Conservation (phyloP, 2,797 vertebrate species). For the Fistularia commersonii region DNA sequence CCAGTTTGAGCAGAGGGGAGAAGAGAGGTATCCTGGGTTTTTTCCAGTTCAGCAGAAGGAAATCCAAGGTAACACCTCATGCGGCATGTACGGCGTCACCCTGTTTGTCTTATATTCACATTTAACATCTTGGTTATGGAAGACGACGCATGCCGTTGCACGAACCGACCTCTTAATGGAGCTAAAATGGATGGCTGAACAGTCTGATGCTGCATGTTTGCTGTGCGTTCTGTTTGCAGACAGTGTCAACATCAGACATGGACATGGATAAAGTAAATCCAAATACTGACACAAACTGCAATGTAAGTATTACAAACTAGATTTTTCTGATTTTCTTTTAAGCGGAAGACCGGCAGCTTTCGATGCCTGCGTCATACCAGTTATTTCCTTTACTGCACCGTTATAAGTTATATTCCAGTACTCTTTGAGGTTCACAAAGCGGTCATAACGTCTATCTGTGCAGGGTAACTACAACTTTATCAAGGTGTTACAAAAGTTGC, state of each 20-base stretch:
- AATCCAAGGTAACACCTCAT: conserved; percentile 78
- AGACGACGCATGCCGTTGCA: too few species aligned
- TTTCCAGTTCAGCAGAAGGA: conserved; percentile 82
- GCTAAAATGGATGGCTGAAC: conserved; percentile 41
- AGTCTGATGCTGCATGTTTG: conserved; percentile 58
- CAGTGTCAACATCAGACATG: conserved; percentile 65
- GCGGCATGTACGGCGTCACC: not conserved
- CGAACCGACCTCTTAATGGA: too few species aligned
- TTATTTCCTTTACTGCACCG: too few species aligned
- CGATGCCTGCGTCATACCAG: too few species aligned
- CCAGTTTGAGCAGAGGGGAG: conserved; percentile 72
- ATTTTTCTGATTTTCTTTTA: too few species aligned
- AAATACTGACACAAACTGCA: conserved; percentile 53
- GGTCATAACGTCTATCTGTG: too few species aligned
- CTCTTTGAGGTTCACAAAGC: too few species aligned
- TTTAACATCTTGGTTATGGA: not conserved
- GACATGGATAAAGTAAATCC: conserved; percentile 56
- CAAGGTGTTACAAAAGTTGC: too few species aligned
- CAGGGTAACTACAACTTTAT: too few species aligned
- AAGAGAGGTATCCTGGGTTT: conserved; percentile 88
- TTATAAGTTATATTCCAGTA: too few species aligned
- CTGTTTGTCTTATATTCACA: not conserved
- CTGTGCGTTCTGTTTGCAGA: conserved; percentile 69
- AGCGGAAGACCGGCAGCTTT: too few species aligned
- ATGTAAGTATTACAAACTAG: conserved; percentile 69